A percentile compares a stretch with the other conserved stretches of the same genome.
Evolutionary conservation across 2,888 invertebrate species (phyloP).

Genomic region (Zygothrica quintamaculata): DNA sequence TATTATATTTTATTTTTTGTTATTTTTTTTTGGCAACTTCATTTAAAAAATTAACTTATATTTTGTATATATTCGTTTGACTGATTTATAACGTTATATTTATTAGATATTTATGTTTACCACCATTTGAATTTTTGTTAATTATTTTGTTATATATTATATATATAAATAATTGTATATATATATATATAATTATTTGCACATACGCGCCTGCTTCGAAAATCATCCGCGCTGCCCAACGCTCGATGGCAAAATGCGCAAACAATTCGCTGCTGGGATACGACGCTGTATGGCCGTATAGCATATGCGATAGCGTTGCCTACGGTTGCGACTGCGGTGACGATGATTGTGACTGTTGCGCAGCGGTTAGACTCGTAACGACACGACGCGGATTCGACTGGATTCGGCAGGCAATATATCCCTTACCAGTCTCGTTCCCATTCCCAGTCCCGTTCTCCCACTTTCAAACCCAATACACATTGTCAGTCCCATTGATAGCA

Average conservation of each 20-base stretch:
- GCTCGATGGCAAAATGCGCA: slow-evolving; percentile 78
- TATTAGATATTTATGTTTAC: slow-evolving; percentile 35
- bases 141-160: slow-evolving; percentile 18
- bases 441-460: neutral
- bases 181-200: slow-evolving; percentile 15
- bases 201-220: slow-evolving; percentile 60
- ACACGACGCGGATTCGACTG: slow-evolving; percentile 58
- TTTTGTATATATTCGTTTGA: slow-evolving; percentile 23
- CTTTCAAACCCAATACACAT: no score
- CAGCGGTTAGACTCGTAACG: slow-evolving; percentile 31
- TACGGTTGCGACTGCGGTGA: slow-evolving; percentile 13
- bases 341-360: slow-evolving; percentile 35
- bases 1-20: no score
- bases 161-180: no score
- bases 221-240: slow-evolving; percentile 76
- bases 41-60: slow-evolving; percentile 51
- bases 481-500: slow-evolving; percentile 21
- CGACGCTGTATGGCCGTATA: slow-evolving; percentile 31
- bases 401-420: slow-evolving; percentile 48
- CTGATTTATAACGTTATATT: slow-evolving; percentile 32
- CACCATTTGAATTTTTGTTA: slow-evolving; percentile 14
- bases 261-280: slow-evolving; percentile 64
- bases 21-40: slow-evolving; percentile 53
- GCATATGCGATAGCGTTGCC: slow-evolving; percentile 27
- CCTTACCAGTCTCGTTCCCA: slow-evolving; percentile 13